phyloP scores from a whole-genome alignment of 2,888 invertebrate species.

The Aphelenchoides bicaudatus region DNA sequence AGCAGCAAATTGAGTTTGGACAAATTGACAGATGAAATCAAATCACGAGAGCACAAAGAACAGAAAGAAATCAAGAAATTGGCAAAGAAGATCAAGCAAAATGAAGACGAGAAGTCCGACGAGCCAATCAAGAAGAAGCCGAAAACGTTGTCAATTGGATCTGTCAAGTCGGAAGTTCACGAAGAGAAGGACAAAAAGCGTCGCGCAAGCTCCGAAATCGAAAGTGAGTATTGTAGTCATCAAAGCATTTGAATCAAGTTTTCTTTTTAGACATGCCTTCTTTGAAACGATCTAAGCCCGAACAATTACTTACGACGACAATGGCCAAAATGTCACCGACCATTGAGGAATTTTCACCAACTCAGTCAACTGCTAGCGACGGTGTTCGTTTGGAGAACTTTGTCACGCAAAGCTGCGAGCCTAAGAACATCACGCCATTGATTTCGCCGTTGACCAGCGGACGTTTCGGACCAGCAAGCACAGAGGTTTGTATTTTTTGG shows the following conservation, averaged over 20 bases:
- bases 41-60: background rate
- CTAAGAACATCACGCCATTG: conserved; percentile 9
- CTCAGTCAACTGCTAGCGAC: conserved; percentile 12
- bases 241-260: background rate
- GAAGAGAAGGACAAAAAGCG: background rate
- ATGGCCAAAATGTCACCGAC: conserved; percentile 10
- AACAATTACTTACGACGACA: background rate
- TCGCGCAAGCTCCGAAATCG: background rate
- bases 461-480: background rate
- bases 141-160: too few relatives aligned
- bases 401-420: conserved; percentile 1
- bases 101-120: background rate
- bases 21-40: background rate
- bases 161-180: background rate
- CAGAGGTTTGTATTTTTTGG: background rate
- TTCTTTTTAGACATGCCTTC: background rate
- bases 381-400: conserved; percentile 19
- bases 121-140: conserved; percentile 13
- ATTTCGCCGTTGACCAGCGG: conserved; percentile 10
- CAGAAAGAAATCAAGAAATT: conserved; percentile 10
- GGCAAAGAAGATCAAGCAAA: background rate
- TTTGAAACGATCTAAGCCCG: background rate
- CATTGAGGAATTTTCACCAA: conserved; percentile 11
- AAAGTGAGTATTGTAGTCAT: background rate
- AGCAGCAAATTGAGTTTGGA: too few relatives aligned